phyloP scores from a whole-genome alignment of 1,140 invertebrate species.

The Vanessa tameamea region DNA sequence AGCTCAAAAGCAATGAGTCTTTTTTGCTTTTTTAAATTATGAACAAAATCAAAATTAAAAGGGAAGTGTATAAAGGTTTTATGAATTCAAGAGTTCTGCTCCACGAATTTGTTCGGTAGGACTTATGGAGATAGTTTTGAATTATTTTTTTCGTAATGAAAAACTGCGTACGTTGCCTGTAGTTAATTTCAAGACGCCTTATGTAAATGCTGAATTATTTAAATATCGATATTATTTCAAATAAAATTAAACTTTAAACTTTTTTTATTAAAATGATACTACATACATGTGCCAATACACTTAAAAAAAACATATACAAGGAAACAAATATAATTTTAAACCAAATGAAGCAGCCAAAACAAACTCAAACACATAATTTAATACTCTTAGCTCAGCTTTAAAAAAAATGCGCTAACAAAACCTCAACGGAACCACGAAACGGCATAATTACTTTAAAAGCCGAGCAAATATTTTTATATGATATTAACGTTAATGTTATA shows the following conservation, averaged over 20 bases:
- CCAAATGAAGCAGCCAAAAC: neutral
- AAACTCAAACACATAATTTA: neutral
- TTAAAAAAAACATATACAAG: too few species aligned
- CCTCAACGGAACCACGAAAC: slow-evolving; percentile 38
- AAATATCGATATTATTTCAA: too few species aligned
- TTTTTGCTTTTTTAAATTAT: neutral
- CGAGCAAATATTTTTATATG: slow-evolving; percentile 67
- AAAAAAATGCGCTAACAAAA: slow-evolving; percentile 1
- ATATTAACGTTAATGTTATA: slow-evolving; percentile 50
- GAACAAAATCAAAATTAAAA: neutral
- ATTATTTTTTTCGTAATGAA: too few species aligned
- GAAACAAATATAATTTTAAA: neutral
- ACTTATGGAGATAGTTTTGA: too few species aligned
- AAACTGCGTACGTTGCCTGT: too few species aligned
- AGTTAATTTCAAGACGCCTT: too few species aligned
- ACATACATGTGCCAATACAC: too few species aligned
- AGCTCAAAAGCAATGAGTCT: neutral
- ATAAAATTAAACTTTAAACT: too few species aligned
- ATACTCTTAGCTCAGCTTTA: neutral
- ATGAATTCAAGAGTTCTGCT: neutral
- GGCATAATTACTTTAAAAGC: slow-evolving; percentile 73
- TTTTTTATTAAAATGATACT: too few species aligned
- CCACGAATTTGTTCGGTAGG: too few species aligned
- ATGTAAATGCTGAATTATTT: too few species aligned
- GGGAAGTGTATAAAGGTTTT: neutral